Conservation (phyloP, 2,113 vertebrate genomes). For the Smithornis capensis region DNA sequence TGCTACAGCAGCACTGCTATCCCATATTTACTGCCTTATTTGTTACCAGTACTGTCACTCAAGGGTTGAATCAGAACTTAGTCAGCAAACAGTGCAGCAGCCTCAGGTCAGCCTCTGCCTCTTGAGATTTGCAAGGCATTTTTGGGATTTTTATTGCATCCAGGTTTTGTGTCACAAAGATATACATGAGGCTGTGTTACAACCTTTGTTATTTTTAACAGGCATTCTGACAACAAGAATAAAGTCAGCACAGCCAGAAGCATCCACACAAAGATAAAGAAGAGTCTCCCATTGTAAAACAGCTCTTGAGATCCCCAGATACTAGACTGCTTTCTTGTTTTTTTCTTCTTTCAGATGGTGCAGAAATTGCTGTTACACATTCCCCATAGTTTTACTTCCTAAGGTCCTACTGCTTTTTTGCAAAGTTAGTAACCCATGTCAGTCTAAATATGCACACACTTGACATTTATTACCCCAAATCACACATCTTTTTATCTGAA, state of each 20-base stretch:
- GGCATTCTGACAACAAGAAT: not conserved
- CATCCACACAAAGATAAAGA: not conserved
- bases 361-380: not conserved
- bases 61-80: not conserved
- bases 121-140: not conserved
- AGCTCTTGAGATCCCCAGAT: not conserved
- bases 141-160: not conserved
- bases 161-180: not conserved
- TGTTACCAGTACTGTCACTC: not conserved
- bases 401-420: not conserved
- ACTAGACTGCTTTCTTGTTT: not conserved
- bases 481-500: not conserved
- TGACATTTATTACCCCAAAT: not conserved
- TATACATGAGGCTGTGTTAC: not conserved
- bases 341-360: not conserved
- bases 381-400: not conserved
- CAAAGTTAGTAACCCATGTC: not conserved
- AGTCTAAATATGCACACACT: not conserved
- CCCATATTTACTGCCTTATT: not conserved
- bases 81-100: not conserved
- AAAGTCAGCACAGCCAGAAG: not conserved
- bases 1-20: not conserved
- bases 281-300: not conserved
- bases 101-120: conserved; percentile 24
- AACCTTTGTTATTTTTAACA: conserved; percentile 7